Base-by-base conservation (phyloP, 2,797 vertebrate species). In the Molothrus ater region DNA sequence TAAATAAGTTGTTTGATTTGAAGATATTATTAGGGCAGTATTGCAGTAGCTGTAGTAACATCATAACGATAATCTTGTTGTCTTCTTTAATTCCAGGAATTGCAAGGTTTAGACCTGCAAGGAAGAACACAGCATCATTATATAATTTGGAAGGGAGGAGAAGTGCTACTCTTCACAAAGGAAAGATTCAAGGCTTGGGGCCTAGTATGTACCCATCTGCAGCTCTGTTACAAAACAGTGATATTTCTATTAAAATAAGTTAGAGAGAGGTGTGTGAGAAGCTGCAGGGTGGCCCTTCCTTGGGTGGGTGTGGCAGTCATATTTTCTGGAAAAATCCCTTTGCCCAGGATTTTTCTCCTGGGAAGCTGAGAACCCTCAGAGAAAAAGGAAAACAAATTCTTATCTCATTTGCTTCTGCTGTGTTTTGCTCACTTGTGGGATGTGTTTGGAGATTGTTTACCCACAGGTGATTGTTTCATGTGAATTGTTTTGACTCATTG, bases 221-320 rank as follows among this genome's bases (percentile, higher is more conserved):
- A 75, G 54, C 60, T 90, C 53, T 71, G 59, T 45, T 34, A 36
- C 14, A 38, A 64, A 38, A 13, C 36, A 68, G 15, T 24, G 47
- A 28, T 68, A 25, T 64, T 72, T 80, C 3, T 75, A 45, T 79
- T 78, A 82, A 26, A 64, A 36, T 89, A 19, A 65, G 48, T 72
- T 53, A 24, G 21, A 25, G 57, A 36, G 80, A 34, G 32, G 32
- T 42, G 48, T 48, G 29, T n/a, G 40, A 71, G 43, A 14, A 14
- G 69, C 25, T 65, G 43, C 47, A 48, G 26, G 24, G 15, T 60
- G 38, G 66, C 59, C 24, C 11, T 45, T 56, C 24, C 60, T 26
- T 1, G 7, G 34, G 43, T 6, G 3, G 7, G 54, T 24, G 54
- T 24, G 2, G 10, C 54, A 56, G 4, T 21, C 53, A 54, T 2